Conservation (phyloP, 2,113 vertebrate genomes). For the Rhegmatorhina hoffmannsi region DNA sequence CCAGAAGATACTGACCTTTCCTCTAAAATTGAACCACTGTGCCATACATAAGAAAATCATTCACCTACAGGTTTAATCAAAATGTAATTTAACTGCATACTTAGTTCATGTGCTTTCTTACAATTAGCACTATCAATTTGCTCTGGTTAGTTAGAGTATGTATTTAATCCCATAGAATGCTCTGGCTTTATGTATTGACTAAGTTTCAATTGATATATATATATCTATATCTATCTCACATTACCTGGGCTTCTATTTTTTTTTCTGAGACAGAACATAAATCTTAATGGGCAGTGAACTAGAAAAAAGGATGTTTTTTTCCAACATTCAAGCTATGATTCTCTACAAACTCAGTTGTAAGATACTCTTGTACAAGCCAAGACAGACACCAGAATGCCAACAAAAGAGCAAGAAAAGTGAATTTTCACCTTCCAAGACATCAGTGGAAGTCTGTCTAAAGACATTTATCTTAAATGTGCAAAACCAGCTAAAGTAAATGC, state of each 20-base stretch:
- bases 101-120: background rate
- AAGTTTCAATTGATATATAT: background rate
- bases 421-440: background rate
- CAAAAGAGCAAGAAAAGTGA: background rate
- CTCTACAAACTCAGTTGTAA: background rate
- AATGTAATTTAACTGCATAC: background rate
- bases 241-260: background rate
- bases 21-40: background rate
- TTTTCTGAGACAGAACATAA: background rate
- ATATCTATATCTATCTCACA: background rate
- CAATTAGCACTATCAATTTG: background rate
- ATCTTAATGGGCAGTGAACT: background rate
- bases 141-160: background rate
- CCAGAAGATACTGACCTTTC: background rate
- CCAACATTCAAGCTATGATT: background rate
- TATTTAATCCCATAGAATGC: background rate
- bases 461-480: background rate
- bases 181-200: background rate
- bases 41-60: background rate
- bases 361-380: background rate
- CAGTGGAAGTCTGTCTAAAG: background rate
- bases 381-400: background rate
- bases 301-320: background rate
- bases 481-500: background rate
- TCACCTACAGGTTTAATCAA: background rate